Evolutionary conservation across 2,797 vertebrate genomes (phyloP), one percentile per base, ranked within the genome.

Genomic region (Myripristis murdjan): DNA sequence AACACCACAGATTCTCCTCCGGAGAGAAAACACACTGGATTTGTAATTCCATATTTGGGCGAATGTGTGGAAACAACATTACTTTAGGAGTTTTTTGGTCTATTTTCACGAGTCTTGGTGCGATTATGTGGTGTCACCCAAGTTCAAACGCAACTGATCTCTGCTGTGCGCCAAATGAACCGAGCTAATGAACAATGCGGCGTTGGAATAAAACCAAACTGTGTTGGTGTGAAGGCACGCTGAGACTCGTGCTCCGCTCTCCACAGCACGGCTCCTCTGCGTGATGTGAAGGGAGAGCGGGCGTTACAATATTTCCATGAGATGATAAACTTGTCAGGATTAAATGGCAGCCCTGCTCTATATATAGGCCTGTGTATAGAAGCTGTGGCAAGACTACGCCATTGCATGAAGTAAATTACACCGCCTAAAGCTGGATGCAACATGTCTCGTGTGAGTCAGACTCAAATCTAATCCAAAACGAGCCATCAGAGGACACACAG

Each of bases 371-470:
- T 28, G 61, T 0, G 22, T 79, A 16, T 3, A 26, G 9, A 14
- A 6, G 2, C 35, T 37, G 41, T 2, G 2, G 35, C 1, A 7
- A 48, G 26, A n/a, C n/a, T n/a, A 54, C 41, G 49, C 44, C 44
- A 66, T 46, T 47, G 12, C 35, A 7, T 28, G 48, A 77, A 64
- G 9, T 11, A 5, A 56, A 56, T 70, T 35, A 28, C 59, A 26
- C 47, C 2, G 26, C 31, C 31, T 5, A 58, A 64, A 56, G 35
- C 43, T 0, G 4, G 62, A 41, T 5, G 15, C 3, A 28, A 65
- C 26, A 61, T 64, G 55, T 61, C 47, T 67, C 64, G 66, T 55
- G 59, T 56, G 66, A 49, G 56, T 31, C 28, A 20, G 14, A 37
- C 35, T 37, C 35, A 37, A 37, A 37, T 37, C 35, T 37, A 12